Evolutionary conservation across 1,140 invertebrate species (phyloP).

Genomic region (Chironomus striatipennis): DNA sequence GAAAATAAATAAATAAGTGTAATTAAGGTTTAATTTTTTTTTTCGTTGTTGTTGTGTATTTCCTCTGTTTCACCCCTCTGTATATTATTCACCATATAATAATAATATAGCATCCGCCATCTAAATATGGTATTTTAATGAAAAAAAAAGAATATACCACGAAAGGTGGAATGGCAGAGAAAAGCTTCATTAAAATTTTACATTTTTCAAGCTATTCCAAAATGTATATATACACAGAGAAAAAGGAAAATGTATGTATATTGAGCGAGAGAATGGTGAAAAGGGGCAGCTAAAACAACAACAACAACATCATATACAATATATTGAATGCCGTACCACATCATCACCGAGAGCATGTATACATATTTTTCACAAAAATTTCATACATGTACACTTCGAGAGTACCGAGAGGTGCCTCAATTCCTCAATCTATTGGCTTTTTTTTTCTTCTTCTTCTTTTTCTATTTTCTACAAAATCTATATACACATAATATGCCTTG

Average conservation of each 20-base stretch:
- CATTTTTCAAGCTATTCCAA: neutral
- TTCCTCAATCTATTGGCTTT: slow-evolving; percentile 8
- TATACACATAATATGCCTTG: too few species aligned
- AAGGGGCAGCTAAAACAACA: neutral
- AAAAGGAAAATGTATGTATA: too few species aligned
- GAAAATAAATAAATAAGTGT: neutral
- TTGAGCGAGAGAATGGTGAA: neutral
- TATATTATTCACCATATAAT: neutral
- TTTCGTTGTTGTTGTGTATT: too few species aligned
- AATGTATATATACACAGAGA: too few species aligned
- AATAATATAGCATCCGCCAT: neutral
- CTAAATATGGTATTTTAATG: slow-evolving; percentile 14
- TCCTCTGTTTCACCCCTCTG: neutral
- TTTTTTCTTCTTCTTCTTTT: neutral
- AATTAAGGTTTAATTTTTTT: neutral
- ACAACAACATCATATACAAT: neutral
- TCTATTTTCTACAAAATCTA: neutral
- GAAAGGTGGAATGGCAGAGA: neutral
- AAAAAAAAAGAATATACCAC: neutral
- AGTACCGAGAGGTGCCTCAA: neutral
- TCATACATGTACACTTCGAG: neutral
- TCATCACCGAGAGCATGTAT: neutral
- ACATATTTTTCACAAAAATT: neutral
- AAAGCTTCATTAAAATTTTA: slow-evolving; percentile 10
- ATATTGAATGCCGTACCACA: neutral